A percentile compares a stretch with the other conserved stretches of the same genome.
Evolutionary conservation across 1,140 invertebrate species (phyloP).

Genomic region (Diorhabda sublineata): DNA sequence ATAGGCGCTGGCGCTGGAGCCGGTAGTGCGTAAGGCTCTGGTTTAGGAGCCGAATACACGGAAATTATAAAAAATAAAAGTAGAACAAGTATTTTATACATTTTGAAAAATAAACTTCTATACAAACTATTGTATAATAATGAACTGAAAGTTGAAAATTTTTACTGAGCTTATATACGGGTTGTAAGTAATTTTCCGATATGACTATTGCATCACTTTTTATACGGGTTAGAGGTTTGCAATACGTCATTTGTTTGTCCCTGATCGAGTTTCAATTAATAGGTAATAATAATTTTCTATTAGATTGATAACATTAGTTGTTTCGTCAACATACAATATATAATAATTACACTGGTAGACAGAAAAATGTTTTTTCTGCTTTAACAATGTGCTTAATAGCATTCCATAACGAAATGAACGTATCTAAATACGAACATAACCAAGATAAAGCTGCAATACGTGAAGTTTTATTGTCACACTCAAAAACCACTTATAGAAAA

Average conservation of each 20-base stretch:
- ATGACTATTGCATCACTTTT: background rate
- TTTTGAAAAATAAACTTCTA: background rate
- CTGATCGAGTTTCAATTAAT: background rate
- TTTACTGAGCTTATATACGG: background rate
- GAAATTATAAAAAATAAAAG: background rate
- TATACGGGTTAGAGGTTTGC: constrained; percentile 1
- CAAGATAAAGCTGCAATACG: too few species aligned
- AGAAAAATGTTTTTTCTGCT: too few species aligned
- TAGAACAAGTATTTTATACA: background rate
- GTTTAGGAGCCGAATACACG: background rate
- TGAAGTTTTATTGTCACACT: too few species aligned
- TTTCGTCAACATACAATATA: too few species aligned
- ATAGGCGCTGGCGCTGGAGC: background rate
- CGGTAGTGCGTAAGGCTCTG: background rate
- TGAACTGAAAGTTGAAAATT: background rate
- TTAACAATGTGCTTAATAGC: too few species aligned
- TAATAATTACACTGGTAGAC: too few species aligned
- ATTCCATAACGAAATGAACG: too few species aligned
- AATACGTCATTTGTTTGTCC: background rate
- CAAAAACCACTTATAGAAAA: too few species aligned
- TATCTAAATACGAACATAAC: too few species aligned
- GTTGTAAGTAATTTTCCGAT: background rate
- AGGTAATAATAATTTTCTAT: too few species aligned
- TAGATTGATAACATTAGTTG: too few species aligned
- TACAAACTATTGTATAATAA: too few species aligned